These are phyloP conservation scores for Crypturellus tataupa DNA, from an alignment of 2,797 vertebrate species.

Conservation along the genomic window DNA sequence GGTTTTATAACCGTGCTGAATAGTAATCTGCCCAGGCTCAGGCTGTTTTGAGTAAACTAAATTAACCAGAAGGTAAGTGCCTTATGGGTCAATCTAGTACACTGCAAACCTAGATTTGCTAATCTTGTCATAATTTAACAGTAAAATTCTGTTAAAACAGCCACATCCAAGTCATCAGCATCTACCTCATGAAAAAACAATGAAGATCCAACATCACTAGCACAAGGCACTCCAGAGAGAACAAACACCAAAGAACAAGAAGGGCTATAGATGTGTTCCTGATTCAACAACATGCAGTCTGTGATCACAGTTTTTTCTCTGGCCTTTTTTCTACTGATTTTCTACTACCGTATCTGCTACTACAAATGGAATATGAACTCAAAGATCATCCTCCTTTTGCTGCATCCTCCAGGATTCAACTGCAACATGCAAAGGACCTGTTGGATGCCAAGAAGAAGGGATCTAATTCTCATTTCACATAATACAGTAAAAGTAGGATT, in stretches of 20 bases:
- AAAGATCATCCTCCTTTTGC: not conserved
- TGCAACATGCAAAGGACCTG: not conserved
- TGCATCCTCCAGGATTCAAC: not conserved
- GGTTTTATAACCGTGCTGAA: not conserved
- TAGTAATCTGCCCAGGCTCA: not conserved
- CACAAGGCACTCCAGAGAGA: not conserved
- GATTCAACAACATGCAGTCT: not conserved
- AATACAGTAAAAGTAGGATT: not conserved
- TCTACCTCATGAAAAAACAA: not conserved
- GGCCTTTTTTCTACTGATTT: not conserved
- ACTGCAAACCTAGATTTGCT: not conserved
- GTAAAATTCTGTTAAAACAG: not conserved
- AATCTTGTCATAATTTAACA: not conserved
- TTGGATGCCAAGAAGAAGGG: not conserved
- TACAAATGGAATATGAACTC: not conserved
- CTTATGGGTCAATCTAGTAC: not conserved
- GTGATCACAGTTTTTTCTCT: not conserved
- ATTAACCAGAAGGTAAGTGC: not conserved
- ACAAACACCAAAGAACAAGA: not conserved
- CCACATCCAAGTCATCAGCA: not conserved
- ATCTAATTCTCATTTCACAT: not conserved
- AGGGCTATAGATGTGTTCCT: not conserved
- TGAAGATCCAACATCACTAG: not conserved
- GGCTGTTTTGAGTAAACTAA: not conserved
- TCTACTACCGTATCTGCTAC: not conserved